A percentile compares a stretch with the other conserved stretches of the same genome.
phyloP scores from a whole-genome alignment of 2,888 invertebrate species.

The Ophioninae sp. region DNA sequence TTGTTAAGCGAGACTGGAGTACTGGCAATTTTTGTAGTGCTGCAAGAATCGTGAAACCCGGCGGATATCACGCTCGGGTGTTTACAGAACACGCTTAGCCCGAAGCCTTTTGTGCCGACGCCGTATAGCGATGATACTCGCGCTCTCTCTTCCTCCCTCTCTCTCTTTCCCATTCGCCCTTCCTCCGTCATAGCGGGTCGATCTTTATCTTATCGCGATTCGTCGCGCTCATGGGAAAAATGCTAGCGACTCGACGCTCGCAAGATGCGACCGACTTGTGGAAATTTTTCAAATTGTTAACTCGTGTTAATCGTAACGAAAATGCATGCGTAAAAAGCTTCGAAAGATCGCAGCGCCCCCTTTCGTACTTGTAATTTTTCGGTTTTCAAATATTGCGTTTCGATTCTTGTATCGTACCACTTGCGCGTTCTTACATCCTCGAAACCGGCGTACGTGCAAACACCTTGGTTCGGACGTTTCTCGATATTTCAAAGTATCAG shows the following conservation, averaged over 20 bases:
- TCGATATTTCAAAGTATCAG: too few species aligned
- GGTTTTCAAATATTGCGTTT: too few species aligned
- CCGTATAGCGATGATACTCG: background rate
- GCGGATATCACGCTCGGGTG: background rate
- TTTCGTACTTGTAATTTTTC: too few species aligned
- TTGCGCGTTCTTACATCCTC: too few species aligned
- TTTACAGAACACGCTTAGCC: background rate
- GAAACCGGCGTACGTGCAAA: too few species aligned
- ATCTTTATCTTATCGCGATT: slow-evolving; percentile 36
- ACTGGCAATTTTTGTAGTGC: background rate
- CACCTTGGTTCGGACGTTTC: too few species aligned
- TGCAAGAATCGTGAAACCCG: background rate
- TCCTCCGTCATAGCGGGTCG: background rate
- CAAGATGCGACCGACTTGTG: too few species aligned
- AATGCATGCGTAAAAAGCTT: too few species aligned
- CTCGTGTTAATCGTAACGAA: too few species aligned
- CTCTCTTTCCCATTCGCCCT: background rate
- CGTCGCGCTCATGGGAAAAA: slow-evolving; percentile 35
- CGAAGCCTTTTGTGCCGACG: background rate
- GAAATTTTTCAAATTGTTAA: too few species aligned
- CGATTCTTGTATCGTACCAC: too few species aligned
- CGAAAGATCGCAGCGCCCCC: too few species aligned
- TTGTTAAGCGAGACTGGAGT: background rate
- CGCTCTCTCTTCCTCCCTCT: slow-evolving; percentile 33
- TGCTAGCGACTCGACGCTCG: background rate